Percentiles rank a stretch among this genome's conserved stretches.
Evolutionary conservation across 2,797 vertebrate species (phyloP).

Genomic region (Tauraco hartlaubi): DNA sequence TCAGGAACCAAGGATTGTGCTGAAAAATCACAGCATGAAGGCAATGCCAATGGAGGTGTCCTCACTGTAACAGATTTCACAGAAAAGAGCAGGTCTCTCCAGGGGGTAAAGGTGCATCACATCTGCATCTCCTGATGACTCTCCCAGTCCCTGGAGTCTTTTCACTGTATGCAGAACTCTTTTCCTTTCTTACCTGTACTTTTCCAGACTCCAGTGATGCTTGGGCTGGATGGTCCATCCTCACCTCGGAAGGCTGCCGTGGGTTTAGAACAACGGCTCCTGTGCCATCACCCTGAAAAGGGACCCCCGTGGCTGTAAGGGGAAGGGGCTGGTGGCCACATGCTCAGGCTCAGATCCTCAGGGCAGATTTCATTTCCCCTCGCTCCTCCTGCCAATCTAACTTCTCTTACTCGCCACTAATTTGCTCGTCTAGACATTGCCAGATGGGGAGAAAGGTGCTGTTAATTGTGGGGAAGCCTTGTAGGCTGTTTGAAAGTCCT

Average conservation of each 20-base stretch:
- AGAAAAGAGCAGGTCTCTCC: neutral
- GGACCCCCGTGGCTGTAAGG: neutral
- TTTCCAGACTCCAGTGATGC: neutral
- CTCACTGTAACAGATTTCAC: neutral
- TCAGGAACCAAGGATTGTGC: neutral
- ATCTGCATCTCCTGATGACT: neutral
- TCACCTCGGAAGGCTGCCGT: accelerated
- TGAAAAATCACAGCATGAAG: neutral
- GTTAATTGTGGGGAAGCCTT: neutral
- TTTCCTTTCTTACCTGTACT: neutral
- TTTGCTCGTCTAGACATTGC: neutral
- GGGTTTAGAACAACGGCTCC: neutral
- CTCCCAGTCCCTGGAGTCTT: neutral
- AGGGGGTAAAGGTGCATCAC: neutral
- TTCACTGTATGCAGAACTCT: neutral
- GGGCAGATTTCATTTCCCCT: neutral
- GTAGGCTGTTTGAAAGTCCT: neutral
- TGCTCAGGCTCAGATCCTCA: neutral
- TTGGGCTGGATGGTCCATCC: neutral
- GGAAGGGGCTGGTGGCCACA: neutral
- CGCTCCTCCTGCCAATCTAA: neutral
- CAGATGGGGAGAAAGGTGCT: neutral
- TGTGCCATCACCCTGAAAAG: neutral
- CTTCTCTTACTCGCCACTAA: neutral
- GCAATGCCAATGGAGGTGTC: neutral